Conservation (phyloP, 2,113 vertebrate species). For the Anas platyrhynchos region DNA sequence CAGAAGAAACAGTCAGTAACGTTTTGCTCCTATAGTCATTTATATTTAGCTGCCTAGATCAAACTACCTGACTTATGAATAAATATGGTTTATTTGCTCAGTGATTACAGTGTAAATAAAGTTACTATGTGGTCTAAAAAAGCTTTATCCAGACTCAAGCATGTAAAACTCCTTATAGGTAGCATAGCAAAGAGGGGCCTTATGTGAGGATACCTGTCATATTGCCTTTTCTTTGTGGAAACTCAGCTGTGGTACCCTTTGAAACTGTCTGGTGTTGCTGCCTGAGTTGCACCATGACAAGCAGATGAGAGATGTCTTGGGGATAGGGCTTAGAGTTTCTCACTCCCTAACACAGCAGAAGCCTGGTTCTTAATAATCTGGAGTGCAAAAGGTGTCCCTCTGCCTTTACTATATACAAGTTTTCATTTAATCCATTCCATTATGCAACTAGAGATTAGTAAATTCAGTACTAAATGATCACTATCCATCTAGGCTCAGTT, state of each 20-base stretch:
- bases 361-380: background rate
- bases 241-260: accelerated
- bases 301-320: accelerated
- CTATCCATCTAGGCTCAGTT: accelerated
- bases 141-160: background rate
- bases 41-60: background rate
- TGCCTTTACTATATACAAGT: background rate
- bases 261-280: background rate
- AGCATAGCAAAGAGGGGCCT: background rate
- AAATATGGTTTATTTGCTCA: background rate
- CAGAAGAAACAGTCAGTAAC: background rate
- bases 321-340: background rate
- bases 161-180: background rate
- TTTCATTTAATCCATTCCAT: background rate
- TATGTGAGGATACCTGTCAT: background rate
- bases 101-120: background rate
- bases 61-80: background rate
- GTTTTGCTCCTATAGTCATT: background rate
- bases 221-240: background rate
- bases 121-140: background rate
- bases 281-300: background rate
- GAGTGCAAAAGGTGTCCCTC: background rate
- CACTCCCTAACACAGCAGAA: accelerated
- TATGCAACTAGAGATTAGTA: background rate
- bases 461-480: background rate